Percentiles rank a stretch among this genome's conserved stretches.
Conservation (phyloP, 2,888 invertebrate species). For the Harpagoxenus sublaevis region DNA sequence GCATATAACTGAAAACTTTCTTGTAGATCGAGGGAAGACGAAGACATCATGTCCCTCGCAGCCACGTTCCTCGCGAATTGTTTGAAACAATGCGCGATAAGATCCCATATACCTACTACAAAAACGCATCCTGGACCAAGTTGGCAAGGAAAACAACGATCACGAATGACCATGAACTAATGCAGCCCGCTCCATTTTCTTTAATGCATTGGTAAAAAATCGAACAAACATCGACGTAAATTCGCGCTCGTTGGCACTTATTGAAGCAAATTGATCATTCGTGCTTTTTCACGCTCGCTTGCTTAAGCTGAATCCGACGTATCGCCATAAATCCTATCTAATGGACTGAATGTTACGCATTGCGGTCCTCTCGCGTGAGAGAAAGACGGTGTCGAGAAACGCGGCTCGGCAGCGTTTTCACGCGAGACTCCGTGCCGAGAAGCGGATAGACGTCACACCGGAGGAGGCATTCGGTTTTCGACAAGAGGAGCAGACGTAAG, state of each 20-base stretch:
- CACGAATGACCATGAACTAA: not conserved
- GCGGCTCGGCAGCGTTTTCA: not conserved
- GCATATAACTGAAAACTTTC: constrained; percentile 31
- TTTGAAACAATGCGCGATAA: constrained; percentile 8
- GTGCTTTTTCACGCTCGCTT: not conserved
- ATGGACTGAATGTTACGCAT: not conserved
- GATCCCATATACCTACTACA: not conserved
- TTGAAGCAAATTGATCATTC: not conserved
- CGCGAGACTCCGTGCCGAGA: not conserved
- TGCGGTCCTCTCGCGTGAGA: not conserved
- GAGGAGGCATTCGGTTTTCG: constrained; percentile 1
- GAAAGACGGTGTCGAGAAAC: not conserved
- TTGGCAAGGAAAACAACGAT: not conserved
- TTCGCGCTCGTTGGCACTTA: not conserved
- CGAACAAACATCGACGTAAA: not conserved
- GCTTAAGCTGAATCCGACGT: not conserved
- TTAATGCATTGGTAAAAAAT: not conserved
- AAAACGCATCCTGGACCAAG: not conserved
- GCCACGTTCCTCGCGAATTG: not conserved
- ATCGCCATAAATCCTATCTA: not conserved
- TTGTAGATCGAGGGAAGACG: not conserved
- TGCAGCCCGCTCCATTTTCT: not conserved
- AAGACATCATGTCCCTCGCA: constrained; percentile 3
- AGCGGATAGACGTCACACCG: not conserved
- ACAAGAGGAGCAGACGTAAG: constrained; percentile 1